A percentile compares a stretch with the other conserved stretches of the same genome.
phyloP scores from a whole-genome alignment of 53 echinoderm and acorn worm species.

The Hippasteria phrygiana region DNA sequence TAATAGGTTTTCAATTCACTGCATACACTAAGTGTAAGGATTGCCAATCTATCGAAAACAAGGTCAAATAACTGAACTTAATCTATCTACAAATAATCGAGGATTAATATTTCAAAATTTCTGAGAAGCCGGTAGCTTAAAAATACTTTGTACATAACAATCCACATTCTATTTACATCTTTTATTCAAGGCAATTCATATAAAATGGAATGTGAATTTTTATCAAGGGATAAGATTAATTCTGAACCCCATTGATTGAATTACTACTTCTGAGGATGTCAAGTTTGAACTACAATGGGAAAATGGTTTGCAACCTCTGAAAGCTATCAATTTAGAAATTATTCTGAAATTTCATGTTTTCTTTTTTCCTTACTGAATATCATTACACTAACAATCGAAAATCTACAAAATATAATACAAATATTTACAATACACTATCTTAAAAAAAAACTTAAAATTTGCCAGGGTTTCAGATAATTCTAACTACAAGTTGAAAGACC shows the following conservation, averaged over 20 bases:
- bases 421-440: conserved; percentile 11
- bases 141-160: conserved; percentile 24
- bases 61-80: neutral
- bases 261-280: too few relatives aligned
- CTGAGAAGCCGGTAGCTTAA: conserved; percentile 15
- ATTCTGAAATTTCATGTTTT: neutral
- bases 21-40: neutral
- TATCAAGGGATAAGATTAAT: too few relatives aligned
- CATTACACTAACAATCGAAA: neutral
- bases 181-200: neutral
- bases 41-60: neutral
- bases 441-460: neutral
- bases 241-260: too few relatives aligned
- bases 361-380: neutral
- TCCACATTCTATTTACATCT: conserved; percentile 24
- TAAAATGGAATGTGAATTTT: neutral
- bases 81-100: neutral
- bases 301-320: neutral
- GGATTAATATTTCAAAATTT: neutral
- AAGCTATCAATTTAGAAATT: neutral
- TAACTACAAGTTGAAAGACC: too few relatives aligned
- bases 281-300: too few relatives aligned
- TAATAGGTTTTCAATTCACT: neutral
- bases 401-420: conserved; percentile 38
- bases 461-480: too few relatives aligned